phyloP scores from a whole-genome alignment of 2,797 vertebrate species.

The Diplodus puntazzo region DNA sequence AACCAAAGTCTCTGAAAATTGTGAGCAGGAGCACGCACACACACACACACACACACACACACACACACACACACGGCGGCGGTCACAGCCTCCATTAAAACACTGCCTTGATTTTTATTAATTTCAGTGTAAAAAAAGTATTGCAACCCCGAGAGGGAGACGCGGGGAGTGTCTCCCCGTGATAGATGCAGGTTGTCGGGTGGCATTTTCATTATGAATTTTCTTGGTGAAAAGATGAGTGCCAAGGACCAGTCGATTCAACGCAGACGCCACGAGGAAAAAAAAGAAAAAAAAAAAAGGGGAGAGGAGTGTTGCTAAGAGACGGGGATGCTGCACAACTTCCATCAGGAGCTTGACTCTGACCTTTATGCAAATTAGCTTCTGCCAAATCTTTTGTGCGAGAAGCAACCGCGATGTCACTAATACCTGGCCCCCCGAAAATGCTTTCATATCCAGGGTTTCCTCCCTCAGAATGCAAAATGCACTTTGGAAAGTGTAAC shows the following conservation, averaged over 20 bases:
- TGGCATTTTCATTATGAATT: conserved; percentile 96
- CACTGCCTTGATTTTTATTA: conserved; percentile 85
- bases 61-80: not conserved
- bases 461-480: conserved; percentile 85
- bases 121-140: conserved; percentile 73
- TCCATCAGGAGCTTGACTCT: conserved; percentile 94
- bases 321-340: conserved; percentile 97
- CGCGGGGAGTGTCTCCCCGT: conserved; percentile 78
- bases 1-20: conserved; percentile 50
- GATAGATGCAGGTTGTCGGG: conserved; percentile 94
- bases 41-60: not conserved
- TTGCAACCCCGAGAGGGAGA: conserved; percentile 33
- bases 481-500: conserved; percentile 80
- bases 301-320: conserved; percentile 98
- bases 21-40: conserved; percentile 25
- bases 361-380: conserved; percentile 98
- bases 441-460: conserved; percentile 88
- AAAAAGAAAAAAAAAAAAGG: conserved; percentile 56
- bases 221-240: conserved; percentile 95
- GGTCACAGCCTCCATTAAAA: conserved; percentile 79
- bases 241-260: conserved; percentile 96
- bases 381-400: conserved; percentile 93
- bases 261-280: conserved; percentile 88
- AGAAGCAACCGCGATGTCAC: conserved; percentile 89
- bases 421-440: conserved; percentile 92